A percentile compares a stretch with the other conserved stretches of the same genome.
phyloP scores from a whole-genome alignment of 2,113 vertebrate species.

The Loxodonta africana region DNA sequence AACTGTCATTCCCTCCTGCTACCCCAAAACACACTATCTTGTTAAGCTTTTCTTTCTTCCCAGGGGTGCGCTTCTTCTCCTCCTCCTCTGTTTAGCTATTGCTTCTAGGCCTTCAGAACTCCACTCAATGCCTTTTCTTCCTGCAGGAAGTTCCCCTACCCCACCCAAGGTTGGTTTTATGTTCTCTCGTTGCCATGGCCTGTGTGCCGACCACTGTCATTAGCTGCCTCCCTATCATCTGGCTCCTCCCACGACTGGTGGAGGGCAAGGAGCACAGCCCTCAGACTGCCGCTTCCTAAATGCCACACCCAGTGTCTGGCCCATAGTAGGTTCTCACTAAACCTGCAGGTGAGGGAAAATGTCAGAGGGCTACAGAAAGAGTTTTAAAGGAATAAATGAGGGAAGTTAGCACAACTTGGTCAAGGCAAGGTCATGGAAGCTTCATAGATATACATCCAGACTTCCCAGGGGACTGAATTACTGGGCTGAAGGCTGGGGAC shows the following conservation, averaged over 20 bases:
- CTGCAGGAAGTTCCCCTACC: not conserved
- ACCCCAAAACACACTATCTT: rapidly evolving
- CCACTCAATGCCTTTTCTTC: not conserved
- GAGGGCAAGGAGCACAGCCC: not conserved
- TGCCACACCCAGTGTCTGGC: not conserved
- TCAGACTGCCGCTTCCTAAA: not conserved
- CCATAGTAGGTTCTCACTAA: not conserved
- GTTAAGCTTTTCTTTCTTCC: not conserved
- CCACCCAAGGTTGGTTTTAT: not conserved
- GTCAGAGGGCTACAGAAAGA: not conserved
- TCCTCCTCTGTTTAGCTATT: not conserved
- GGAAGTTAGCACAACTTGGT: too few species aligned
- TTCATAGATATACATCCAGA: too few species aligned
- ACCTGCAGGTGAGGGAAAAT: not conserved
- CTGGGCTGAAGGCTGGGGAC: too few species aligned
- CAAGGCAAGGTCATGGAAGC: too few species aligned
- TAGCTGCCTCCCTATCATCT: not conserved
- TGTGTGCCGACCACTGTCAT: not conserved
- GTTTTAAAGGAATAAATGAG: not conserved
- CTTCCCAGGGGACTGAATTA: too few species aligned
- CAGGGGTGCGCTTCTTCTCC: not conserved
- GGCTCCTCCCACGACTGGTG: not conserved
- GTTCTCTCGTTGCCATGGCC: not conserved
- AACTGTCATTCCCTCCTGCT: rapidly evolving
- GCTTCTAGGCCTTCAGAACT: not conserved